Evolutionary conservation across 2,888 invertebrate species (phyloP).

Genomic region (Gari tellinella): DNA sequence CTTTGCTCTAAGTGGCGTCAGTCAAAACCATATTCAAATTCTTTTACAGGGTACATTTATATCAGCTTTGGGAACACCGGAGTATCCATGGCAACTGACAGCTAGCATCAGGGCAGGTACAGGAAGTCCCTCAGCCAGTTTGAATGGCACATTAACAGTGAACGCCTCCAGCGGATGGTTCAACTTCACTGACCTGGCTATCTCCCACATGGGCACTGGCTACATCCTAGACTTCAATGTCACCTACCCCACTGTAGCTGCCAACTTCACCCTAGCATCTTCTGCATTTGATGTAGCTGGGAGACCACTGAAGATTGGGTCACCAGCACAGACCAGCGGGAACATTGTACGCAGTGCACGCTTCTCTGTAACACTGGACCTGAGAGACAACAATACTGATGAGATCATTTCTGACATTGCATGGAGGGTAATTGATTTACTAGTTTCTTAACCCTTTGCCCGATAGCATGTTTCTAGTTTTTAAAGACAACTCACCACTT

Average conservation of each 20-base stretch:
- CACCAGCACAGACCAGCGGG: conserved; percentile 38
- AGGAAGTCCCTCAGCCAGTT: conserved; percentile 56
- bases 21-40: too few species aligned
- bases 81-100: conserved; percentile 73
- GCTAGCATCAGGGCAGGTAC: conserved; percentile 64
- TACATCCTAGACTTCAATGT: conserved; percentile 72
- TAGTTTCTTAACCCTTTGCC: too few species aligned
- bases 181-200: conserved; percentile 75
- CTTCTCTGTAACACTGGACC: conserved; percentile 52
- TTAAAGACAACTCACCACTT: too few species aligned
- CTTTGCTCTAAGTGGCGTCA: too few species aligned
- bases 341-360: conserved; percentile 26
- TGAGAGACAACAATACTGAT: conserved; percentile 51
- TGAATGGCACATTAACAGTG: conserved; percentile 66
- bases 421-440: conserved; percentile 66
- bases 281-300: conserved; percentile 55
- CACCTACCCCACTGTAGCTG: conserved; percentile 61
- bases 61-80: conserved; percentile 66
- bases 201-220: conserved; percentile 69
- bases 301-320: conserved; percentile 50
- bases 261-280: conserved; percentile 58
- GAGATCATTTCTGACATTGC: conserved; percentile 52
- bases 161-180: conserved; percentile 73
- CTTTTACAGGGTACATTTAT: conserved; percentile 65
- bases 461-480: too few species aligned